Percentiles rank a stretch among this genome's conserved stretches.
These are phyloP conservation scores for Patella depressa DNA, from an alignment of 2,888 invertebrate species.

Conservation along the genomic window DNA sequence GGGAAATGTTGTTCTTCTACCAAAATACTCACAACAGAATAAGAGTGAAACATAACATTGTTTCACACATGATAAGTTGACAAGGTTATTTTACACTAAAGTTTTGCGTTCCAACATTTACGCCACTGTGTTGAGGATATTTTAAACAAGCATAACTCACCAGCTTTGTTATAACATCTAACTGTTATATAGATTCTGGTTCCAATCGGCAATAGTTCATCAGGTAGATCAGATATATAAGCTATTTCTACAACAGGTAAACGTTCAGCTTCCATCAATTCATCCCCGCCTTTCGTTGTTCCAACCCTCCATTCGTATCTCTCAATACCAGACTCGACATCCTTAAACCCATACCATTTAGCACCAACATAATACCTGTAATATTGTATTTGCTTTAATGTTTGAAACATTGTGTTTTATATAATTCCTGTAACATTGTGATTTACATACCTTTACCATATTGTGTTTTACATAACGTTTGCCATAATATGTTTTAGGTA, in stretches of 20 bases:
- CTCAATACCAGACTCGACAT: constrained; percentile 46
- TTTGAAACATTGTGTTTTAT: too few species aligned
- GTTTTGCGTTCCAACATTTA: too few species aligned
- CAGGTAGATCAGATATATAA: constrained; percentile 17
- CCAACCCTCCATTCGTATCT: constrained; percentile 48
- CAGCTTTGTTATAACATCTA: constrained; percentile 43
- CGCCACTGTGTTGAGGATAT: too few species aligned
- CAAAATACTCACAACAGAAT: too few species aligned
- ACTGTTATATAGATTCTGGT: constrained; percentile 39
- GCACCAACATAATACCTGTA: constrained; percentile 33
- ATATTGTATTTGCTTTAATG: neutral
- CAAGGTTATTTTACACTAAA: too few species aligned
- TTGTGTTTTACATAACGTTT: too few species aligned
- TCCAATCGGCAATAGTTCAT: constrained; percentile 30
- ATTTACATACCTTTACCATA: too few species aligned
- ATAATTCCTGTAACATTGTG: too few species aligned
- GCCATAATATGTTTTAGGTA: too few species aligned
- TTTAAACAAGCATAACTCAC: constrained; percentile 17
- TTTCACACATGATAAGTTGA: too few species aligned
- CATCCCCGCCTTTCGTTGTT: constrained; percentile 36
- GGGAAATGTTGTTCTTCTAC: too few species aligned
- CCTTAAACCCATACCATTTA: constrained; percentile 47
- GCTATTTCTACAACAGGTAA: constrained; percentile 30
- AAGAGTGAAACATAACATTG: too few species aligned
- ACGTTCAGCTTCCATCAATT: constrained; percentile 32